Conservation (phyloP, 2,113 vertebrate species). For the Epinephelus cyanopodus region DNA sequence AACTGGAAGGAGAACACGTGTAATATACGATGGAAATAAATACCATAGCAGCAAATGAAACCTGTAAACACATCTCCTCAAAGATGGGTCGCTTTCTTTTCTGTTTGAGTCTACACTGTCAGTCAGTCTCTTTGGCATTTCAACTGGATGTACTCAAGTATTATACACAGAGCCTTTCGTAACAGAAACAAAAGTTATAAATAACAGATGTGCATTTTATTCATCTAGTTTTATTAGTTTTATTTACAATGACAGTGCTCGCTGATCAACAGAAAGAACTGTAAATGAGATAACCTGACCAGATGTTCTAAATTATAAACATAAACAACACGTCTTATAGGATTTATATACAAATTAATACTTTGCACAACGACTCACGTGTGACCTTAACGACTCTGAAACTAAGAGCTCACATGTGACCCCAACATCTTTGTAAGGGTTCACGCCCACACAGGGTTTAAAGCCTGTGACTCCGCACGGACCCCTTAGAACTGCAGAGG, state of each 20-base stretch:
- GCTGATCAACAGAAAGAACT: not conserved
- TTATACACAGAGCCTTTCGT: not conserved
- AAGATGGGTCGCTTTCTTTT: not conserved
- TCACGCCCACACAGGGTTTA: no score
- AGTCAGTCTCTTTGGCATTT: not conserved
- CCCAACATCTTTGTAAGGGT: no score
- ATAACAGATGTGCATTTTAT: not conserved
- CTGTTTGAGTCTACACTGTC: not conserved
- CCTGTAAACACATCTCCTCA: not conserved
- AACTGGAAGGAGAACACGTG: constrained; percentile 48
- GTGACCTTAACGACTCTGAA: no score
- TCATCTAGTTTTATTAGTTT: not conserved
- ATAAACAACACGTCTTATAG: not conserved
- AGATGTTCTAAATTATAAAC: not conserved
- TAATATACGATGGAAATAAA: not conserved
- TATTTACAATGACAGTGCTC: not conserved
- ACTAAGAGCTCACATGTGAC: no score
- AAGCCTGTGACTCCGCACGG: no score
- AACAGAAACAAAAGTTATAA: no score
- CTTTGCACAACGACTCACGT: no score
- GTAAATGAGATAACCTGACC: not conserved
- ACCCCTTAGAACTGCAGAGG: no score
- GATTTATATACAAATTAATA: not conserved
- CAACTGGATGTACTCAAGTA: not conserved
- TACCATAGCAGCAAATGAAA: not conserved